phyloP scores from a whole-genome alignment of 2,888 invertebrate species.

The Morpho deidamia region DNA sequence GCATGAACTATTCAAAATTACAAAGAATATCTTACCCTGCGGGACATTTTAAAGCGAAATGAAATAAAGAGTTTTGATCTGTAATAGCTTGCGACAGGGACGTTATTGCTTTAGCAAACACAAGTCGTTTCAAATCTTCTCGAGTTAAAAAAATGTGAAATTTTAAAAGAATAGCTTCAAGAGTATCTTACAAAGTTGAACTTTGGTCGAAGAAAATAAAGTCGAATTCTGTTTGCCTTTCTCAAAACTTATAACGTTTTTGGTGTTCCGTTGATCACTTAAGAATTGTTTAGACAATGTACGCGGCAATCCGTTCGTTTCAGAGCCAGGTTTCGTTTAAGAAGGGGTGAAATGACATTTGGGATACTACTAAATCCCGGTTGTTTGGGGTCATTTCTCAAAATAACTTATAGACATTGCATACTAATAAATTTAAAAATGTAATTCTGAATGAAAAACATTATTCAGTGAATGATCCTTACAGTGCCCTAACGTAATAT shows the following conservation, averaged over 20 bases:
- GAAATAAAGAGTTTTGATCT: conserved; percentile 32
- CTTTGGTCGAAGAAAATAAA: conserved; percentile 13
- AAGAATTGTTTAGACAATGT: conserved; percentile 70
- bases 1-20: conserved; percentile 27
- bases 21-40: conserved; percentile 47
- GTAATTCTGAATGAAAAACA: conserved; percentile 13
- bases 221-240: conserved; percentile 23
- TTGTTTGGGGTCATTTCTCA: conserved; percentile 68
- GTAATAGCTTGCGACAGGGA: conserved; percentile 29
- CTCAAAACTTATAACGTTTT: conserved; percentile 36
- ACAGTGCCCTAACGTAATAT: conserved; percentile 64
- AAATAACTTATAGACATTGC: conserved; percentile 43
- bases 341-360: conserved; percentile 72
- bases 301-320: conserved; percentile 66
- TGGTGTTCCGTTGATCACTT: conserved; percentile 46
- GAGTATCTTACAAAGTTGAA: conserved; percentile 20
- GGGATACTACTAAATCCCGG: conserved; percentile 58
- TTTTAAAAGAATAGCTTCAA: conserved; percentile 36
- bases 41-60: conserved; percentile 52
- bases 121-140: conserved; percentile 41
- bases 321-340: conserved; percentile 67
- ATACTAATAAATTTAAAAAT: not conserved
- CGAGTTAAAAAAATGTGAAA: conserved; percentile 39
- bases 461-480: conserved; percentile 18
- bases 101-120: conserved; percentile 29